These are phyloP conservation scores for Agraylea sexmaculata DNA, from an alignment of 1,140 invertebrate species.

Conservation along the genomic window DNA sequence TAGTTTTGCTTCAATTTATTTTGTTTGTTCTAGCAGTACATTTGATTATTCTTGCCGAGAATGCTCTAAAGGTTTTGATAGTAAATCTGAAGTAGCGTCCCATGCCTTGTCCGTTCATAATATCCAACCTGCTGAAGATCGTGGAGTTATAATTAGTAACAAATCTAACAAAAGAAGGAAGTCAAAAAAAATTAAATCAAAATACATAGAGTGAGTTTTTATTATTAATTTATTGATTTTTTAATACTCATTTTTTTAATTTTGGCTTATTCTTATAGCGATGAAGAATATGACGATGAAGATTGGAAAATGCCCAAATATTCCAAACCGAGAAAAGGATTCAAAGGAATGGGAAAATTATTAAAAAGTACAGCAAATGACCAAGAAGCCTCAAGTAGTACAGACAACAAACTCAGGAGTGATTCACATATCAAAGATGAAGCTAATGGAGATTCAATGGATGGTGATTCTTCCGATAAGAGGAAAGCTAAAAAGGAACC, in stretches of 20 bases:
- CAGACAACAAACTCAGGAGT: background rate
- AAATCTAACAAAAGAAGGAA: background rate
- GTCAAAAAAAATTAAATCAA: conserved; percentile 11
- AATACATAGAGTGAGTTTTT: background rate
- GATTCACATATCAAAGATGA: conserved; percentile 1
- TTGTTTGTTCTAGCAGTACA: conserved; percentile 1
- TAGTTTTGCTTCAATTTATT: background rate
- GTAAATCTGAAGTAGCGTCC: conserved; percentile 7
- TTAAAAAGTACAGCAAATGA: background rate
- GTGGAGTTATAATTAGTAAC: conserved; percentile 2
- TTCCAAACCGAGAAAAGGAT: background rate
- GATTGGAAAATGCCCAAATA: conserved; percentile 7
- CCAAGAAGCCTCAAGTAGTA: background rate
- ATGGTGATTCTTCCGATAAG: conserved; percentile 1
- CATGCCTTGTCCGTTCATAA: conserved; percentile 16
- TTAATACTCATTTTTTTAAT: conserved; percentile 2
- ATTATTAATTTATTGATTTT: conserved; percentile 1
- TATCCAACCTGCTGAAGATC: conserved; percentile 16
- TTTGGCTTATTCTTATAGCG: conserved; percentile 6
- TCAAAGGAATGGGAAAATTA: background rate
- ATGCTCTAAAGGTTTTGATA: conserved; percentile 11
- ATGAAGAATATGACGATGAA: conserved; percentile 6
- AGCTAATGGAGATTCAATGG: conserved; percentile 3
- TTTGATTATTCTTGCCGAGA: conserved; percentile 13
- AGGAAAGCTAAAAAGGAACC: conserved; percentile 5